A percentile compares a stretch with the other conserved stretches of the same genome.
Conservation (phyloP, 2,797 vertebrate species). For the Pygocentrus nattereri region DNA sequence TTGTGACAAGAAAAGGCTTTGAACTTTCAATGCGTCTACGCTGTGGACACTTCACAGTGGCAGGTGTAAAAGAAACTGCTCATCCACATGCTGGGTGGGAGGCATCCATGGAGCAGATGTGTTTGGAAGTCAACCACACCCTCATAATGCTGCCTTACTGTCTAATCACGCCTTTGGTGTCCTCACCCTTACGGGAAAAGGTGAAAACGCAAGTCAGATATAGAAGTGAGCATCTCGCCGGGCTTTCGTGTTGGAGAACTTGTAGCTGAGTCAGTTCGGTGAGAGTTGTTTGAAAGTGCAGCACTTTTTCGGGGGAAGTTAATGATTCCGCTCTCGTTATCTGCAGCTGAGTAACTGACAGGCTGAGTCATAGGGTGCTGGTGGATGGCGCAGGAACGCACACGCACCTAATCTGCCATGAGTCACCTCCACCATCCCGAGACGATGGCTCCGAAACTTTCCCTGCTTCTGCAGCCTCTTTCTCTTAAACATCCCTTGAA, state of each 20-base stretch:
- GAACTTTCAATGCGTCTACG: neutral
- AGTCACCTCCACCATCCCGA: slow-evolving; percentile 65
- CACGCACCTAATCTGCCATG: slow-evolving; percentile 60
- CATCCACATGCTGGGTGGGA: slow-evolving; percentile 53
- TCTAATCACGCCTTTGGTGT: slow-evolving; percentile 53
- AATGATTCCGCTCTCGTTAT: slow-evolving; percentile 58
- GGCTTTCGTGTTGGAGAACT: neutral
- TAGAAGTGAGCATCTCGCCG: neutral
- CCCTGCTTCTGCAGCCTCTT: neutral
- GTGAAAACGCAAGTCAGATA: neutral
- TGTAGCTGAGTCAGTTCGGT: slow-evolving; percentile 24
- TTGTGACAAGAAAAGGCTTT: neutral
- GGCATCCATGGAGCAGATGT: slow-evolving; percentile 45
- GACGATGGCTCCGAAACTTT: slow-evolving; percentile 48
- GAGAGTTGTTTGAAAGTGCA: slow-evolving; percentile 32
- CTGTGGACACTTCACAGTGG: neutral
- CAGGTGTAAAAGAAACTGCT: slow-evolving; percentile 12
- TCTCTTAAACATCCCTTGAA: neutral
- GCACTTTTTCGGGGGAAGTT: slow-evolving; percentile 38
- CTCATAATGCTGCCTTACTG: slow-evolving; percentile 11
- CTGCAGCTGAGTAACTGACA: slow-evolving; percentile 58
- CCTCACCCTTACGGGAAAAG: slow-evolving; percentile 1
- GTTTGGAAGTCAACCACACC: slow-evolving; percentile 54
- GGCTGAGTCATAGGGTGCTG: slow-evolving; percentile 66
- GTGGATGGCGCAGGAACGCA: slow-evolving; percentile 50